These are phyloP conservation scores for Xestoiulus laeticollis DNA, from an alignment of 2,888 invertebrate genomes.

Conservation along the genomic window DNA sequence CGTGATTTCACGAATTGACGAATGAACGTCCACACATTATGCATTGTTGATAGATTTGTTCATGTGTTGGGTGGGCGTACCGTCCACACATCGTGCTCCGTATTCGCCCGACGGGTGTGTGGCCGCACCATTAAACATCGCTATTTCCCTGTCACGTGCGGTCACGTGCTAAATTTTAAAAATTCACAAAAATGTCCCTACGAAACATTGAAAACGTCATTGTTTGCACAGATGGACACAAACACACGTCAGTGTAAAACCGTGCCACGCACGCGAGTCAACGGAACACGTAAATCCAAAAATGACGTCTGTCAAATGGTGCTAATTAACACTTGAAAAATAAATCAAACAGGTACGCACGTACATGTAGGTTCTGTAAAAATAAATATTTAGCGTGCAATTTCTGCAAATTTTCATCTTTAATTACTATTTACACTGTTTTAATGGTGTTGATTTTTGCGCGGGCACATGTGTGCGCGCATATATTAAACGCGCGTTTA, in stretches of 20 bases:
- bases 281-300: neutral
- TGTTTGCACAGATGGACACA: neutral
- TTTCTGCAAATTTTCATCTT: slow-evolving; percentile 36
- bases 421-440: neutral
- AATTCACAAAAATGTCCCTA: neutral
- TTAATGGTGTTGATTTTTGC: slow-evolving; percentile 33
- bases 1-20: too few species aligned
- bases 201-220: neutral
- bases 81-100: too few species aligned
- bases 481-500: slow-evolving; percentile 33
- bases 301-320: neutral
- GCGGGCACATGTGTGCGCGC: neutral
- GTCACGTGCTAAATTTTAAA: neutral
- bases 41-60: too few species aligned
- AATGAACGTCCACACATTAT: too few species aligned
- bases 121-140: too few species aligned
- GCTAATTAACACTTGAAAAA: slow-evolving; percentile 32
- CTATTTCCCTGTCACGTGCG: too few species aligned
- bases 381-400: slow-evolving; percentile 28
- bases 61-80: too few species aligned
- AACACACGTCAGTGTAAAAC: neutral
- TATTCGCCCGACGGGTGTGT: too few species aligned
- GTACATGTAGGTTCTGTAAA: slow-evolving; percentile 3
- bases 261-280: neutral
- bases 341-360: slow-evolving; percentile 37